Base-by-base conservation (phyloP, 2,888 invertebrate species). In the Ctena decussata region DNA sequence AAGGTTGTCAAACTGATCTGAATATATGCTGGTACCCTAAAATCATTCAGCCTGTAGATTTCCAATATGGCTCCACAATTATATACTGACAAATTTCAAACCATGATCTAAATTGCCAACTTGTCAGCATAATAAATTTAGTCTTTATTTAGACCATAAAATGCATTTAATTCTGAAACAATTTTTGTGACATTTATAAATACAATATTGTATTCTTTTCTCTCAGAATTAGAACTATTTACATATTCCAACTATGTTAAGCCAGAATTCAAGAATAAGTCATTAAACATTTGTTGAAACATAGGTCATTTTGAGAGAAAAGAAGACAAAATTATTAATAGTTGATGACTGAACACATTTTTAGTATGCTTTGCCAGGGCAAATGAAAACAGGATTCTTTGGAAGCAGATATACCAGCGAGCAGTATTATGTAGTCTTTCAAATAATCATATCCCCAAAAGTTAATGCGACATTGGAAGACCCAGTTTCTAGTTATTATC, bases 161-260 rank as follows among this genome's bases (percentile, higher is more conserved):
- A 87, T 84, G 84, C 84, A 87, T 65, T 77, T 69, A 44, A 75
- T 77, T 81, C 72, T 76, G 70, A 70, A 80, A 41, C 5, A 27
- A 44, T 30, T 21, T 18, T 30, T 44, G 46, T 72, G 72, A 72
- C 39, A 12, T 44, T 72, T 72, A 65, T 65, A 65, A 65, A 65
- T 65, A 35, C 30, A 30, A 11, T 65, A 65, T 35, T 65, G 65
- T 21, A 35, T 65, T 65, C 65, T 65, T 65, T 65, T 35, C 65
- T 24, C 65, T 65, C 65, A 65, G 21, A 35, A 35, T 65, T 35
- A 27, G 8, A 60, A 24, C 60, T 60, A 60, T 60, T 24, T 60
- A 18, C 30, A 60, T 60, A 21, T 30, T 41, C 41, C 41, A 41
- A 15, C n/a, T n/a, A n/a, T n/a, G n/a, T n/a, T n/a, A n/a, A n/a